Base-by-base conservation (phyloP, 2,888 invertebrate species). In the Phyllotreta striolata region DNA sequence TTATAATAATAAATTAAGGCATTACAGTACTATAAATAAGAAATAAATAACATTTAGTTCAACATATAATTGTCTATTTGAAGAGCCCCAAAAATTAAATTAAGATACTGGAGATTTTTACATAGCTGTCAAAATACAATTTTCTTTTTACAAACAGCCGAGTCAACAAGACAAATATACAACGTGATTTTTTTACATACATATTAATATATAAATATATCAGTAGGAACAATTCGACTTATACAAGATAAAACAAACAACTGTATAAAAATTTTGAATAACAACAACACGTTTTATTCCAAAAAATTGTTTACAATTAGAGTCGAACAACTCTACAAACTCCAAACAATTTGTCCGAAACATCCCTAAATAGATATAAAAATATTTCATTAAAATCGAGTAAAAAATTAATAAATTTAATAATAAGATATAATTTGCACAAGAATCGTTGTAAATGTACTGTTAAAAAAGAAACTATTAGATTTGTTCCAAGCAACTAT, bases 1-100 rank as follows among this genome's bases (percentile, higher is more conserved):
- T 43, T 54, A 47, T 10, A 24, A 64, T 56, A 67, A 69, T 69
- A 69, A 69, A 69, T 69, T 66, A 66, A 66, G 54, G 49, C 41
- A 57, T 63, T 63, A 62, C 62, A 62, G 47, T 58, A 66, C 60
- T 59, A 59, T 65, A 63, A 55, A 67, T 51, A 64, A 64, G 59
- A 62, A 68, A 68, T 68, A 68, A 68, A 60, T 66, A 64, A 68
- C 62, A 46, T 52, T 52, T 52, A 2, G 35, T 60, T 62, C 55
- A 66, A 62, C 61, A 62, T 59, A 54, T 66, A 63, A 47, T 44
- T 66, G 55, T 56, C 44, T 55, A 58, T 57, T 38, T 46, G 38
- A 44, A 46, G 47, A 43, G 55, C 24, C 49, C 52, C 55, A 46
- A 24, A 24, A 24, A 24, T 24, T 24, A 24, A 60, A 56, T 44